Evolutionary conservation across 2,113 vertebrate genomes (phyloP), one percentile per base, ranked within the genome.

Genomic region (Myxocyprinus asiaticus): DNA sequence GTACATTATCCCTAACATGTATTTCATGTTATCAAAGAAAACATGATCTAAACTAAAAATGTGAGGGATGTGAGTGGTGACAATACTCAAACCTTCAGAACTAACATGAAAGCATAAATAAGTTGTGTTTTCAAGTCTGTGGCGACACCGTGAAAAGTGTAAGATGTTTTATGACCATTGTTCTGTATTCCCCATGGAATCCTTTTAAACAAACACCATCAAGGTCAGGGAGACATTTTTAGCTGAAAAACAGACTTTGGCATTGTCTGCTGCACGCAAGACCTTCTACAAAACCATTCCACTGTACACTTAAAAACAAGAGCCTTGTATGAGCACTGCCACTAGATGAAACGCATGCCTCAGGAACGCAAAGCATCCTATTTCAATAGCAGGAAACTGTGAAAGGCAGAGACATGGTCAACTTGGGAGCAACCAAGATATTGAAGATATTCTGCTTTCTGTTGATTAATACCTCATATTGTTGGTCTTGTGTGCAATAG

Each of bases 381-480:
- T 67, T 67, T 50, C 81, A 82, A 82, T 82, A 58, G 76, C 76
- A 82, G 81, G 76, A 82, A 82, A 82, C 61, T 17, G 64, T 15
- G 7, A 9, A 63, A 55, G 1, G 1, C 1, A 1, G 22, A 53
- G 73, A 59, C 59, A 58, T 48, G 45, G 9, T 17, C 9, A 11
- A 22, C 44, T 17, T 44, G 45, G 66, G 66, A 67, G n/a, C 5
- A 15, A 44, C 63, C 22, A 33, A 33, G 22, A 33, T 33, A 33
- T 33, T 33, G 22, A 33, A 33, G 22, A 65, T 33, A 33, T 33
- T 33, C 22, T 33, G 1, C 22, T 33, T 33, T 33, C 22, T 33
- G 22, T 33, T 33, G 1, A 33, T 33, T 33, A 33, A 33, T 33
- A 33, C 22, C 22, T 33, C 22, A n/a, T n/a, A n/a, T 33, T 3